phyloP scores from a whole-genome alignment of 2,888 invertebrate species.

The Agrochola macilenta region DNA sequence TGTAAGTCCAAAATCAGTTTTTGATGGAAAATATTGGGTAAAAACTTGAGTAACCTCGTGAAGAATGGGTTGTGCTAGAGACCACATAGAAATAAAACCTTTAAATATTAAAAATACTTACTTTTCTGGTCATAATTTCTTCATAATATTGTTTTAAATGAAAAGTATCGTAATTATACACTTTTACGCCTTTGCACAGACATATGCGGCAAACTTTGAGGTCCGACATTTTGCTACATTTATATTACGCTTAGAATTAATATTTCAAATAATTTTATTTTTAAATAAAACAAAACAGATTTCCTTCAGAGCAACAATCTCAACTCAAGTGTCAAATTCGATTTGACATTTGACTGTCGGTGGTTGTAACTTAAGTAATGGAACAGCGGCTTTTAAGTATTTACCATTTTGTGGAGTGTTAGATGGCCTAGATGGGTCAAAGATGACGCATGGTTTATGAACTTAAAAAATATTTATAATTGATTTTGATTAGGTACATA shows the following conservation, averaged over 20 bases:
- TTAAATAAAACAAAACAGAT: background rate
- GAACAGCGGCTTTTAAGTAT: background rate
- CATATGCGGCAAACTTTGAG: constrained; percentile 82
- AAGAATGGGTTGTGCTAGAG: background rate
- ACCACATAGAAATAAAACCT: background rate
- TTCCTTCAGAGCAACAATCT: background rate
- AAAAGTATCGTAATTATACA: constrained; percentile 76
- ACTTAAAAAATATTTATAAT: too few species aligned
- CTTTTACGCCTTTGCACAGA: constrained; percentile 76
- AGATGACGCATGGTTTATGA: background rate
- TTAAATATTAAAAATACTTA: constrained; percentile 63
- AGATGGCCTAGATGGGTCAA: background rate
- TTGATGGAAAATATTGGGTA: background rate
- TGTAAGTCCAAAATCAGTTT: background rate
- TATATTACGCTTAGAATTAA: background rate
- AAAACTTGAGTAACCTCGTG: background rate
- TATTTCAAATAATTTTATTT: background rate
- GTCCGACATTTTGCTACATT: constrained; percentile 68
- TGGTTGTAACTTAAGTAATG: background rate
- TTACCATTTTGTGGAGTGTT: background rate
- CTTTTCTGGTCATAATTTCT: constrained; percentile 79
- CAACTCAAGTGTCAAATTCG: background rate
- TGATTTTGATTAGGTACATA: too few species aligned
- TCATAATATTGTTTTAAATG: constrained; percentile 81
- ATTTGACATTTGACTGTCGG: background rate